phyloP scores from a whole-genome alignment of 2,113 vertebrate genomes.

The Rattus norvegicus region GRCr8 NC_086023.1:125916501-125917000 shows the following conservation, averaged over 20 bases:
- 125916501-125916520: background rate
- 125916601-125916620: background rate
- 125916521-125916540: background rate
- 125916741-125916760: background rate
- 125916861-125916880: background rate
- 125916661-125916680: background rate
- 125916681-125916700: background rate
- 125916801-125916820: background rate
- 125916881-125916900: background rate
- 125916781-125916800: background rate
- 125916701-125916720: background rate
- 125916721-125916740: background rate
- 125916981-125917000: background rate
- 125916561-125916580: background rate
- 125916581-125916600: background rate
- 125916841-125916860: background rate
- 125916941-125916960: background rate
- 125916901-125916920: background rate
- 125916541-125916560: background rate
- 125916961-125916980: background rate
- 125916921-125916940: background rate
- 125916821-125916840: background rate
- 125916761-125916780: background rate
- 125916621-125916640: background rate
- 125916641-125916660: conserved; percentile 25